Percentiles rank a stretch among this genome's conserved stretches.
These are phyloP conservation scores for Nyctibius grandis DNA, from an alignment of 2,797 vertebrate genomes.

Conservation along the genomic window DNA sequence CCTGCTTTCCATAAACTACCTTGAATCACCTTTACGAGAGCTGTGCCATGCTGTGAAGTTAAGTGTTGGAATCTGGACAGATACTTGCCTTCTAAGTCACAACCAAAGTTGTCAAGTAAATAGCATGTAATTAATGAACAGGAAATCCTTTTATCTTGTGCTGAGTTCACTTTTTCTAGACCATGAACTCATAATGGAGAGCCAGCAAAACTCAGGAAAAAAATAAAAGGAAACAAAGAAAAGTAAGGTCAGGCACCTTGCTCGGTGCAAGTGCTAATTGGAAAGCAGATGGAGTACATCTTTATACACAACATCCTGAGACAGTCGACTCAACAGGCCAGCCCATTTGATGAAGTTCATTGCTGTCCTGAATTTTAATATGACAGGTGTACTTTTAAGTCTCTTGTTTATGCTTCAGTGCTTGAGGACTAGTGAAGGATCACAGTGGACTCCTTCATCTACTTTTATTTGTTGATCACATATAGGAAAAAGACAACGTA, in stretches of 20 bases:
- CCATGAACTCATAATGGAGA: background rate
- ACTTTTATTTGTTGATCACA: background rate
- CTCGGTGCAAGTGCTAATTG: background rate
- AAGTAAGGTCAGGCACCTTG: background rate
- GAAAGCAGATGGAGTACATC: background rate
- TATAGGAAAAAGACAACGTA: background rate
- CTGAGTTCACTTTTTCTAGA: background rate
- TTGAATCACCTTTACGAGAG: background rate
- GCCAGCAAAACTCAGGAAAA: background rate
- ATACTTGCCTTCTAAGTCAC: background rate
- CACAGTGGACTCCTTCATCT: background rate
- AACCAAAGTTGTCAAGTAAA: background rate
- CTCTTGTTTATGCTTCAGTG: background rate
- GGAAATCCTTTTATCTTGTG: background rate
- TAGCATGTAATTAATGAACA: background rate
- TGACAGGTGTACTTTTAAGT: background rate
- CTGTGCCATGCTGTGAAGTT: background rate
- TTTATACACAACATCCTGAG: background rate
- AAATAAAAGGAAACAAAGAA: background rate
- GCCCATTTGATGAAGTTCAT: background rate
- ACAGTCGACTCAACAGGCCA: background rate
- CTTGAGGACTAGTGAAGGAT: background rate
- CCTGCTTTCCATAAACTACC: background rate
- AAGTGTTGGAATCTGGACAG: constrained; percentile 7
- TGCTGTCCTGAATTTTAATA: background rate